A percentile compares a stretch with the other conserved stretches of the same genome.
phyloP scores from a whole-genome alignment of 1,140 invertebrate genomes.

The Carcinoscorpius rotundicauda region DNA sequence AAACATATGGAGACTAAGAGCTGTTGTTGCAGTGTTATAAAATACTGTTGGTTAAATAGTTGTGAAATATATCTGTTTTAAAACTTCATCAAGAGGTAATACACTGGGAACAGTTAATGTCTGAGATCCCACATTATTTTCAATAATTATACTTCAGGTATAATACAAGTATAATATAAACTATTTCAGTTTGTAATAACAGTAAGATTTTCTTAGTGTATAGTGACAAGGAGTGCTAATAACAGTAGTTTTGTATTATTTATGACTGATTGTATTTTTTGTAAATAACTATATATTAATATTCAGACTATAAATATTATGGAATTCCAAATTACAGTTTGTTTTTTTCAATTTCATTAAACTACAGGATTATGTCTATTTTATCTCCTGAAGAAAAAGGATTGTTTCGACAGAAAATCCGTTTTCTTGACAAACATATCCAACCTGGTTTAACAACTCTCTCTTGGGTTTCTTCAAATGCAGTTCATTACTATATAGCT shows the following conservation, averaged over 20 bases:
- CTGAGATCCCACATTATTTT: conserved; percentile 50
- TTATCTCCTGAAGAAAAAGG: conserved; percentile 42
- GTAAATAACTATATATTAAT: conserved; percentile 3
- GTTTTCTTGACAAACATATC: conserved; percentile 54
- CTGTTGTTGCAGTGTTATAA: too few species aligned
- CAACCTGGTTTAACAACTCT: conserved; percentile 62
- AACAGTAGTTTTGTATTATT: too few species aligned
- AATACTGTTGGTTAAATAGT: too few species aligned
- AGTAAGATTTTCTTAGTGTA: too few species aligned
- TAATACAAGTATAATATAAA: too few species aligned
- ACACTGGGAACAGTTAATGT: conserved; percentile 51
- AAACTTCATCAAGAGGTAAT: conserved; percentile 51
- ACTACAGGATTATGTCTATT: conserved; percentile 42
- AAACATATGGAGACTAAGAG: too few species aligned
- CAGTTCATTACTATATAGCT: too few species aligned
- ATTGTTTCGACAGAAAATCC: conserved; percentile 44
- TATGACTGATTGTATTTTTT: too few species aligned
- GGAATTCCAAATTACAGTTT: conserved; percentile 15
- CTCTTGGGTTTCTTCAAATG: conserved; percentile 43
- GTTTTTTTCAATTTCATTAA: background rate
- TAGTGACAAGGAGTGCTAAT: too few species aligned
- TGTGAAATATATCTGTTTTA: conserved; percentile 34
- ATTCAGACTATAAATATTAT: background rate
- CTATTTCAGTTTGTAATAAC: too few species aligned
- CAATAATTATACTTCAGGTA: conserved; percentile 43